Conservation (phyloP, 2,797 vertebrate genomes). For the Rhinatrema bivittatum region DNA sequence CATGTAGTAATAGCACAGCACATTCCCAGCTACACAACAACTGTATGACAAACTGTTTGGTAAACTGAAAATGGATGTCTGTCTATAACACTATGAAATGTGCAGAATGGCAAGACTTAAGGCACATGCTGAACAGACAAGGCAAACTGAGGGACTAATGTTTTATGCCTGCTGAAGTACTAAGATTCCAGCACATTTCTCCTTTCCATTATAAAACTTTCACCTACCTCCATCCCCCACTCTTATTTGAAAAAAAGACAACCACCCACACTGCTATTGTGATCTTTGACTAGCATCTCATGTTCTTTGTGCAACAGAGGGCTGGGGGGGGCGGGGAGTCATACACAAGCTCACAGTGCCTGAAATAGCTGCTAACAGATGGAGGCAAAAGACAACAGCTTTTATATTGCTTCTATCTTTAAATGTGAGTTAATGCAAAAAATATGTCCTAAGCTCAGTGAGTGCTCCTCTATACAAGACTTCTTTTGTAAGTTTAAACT, state of each 20-base stretch:
- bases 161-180: slow-evolving; percentile 1
- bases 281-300: neutral
- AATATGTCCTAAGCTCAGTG: slow-evolving; percentile 44
- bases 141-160: no score
- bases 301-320: neutral
- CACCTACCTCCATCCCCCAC: no score
- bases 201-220: neutral
- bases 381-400: slow-evolving; percentile 44
- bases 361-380: slow-evolving; percentile 43
- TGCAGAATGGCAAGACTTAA: no score
- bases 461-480: slow-evolving; percentile 23
- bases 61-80: no score
- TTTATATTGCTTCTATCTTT: slow-evolving; percentile 57
- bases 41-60: no score
- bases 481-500: slow-evolving; percentile 8
- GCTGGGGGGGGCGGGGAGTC: no score
- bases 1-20: no score
- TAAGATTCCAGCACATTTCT: neutral
- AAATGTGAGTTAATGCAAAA: slow-evolving; percentile 64
- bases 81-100: no score
- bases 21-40: no score
- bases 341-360: no score
- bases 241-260: no score
- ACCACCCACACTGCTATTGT: neutral
- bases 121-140: no score